Evolutionary conservation across 2,113 vertebrate species (phyloP).

Genomic region (Ia io): DNA sequence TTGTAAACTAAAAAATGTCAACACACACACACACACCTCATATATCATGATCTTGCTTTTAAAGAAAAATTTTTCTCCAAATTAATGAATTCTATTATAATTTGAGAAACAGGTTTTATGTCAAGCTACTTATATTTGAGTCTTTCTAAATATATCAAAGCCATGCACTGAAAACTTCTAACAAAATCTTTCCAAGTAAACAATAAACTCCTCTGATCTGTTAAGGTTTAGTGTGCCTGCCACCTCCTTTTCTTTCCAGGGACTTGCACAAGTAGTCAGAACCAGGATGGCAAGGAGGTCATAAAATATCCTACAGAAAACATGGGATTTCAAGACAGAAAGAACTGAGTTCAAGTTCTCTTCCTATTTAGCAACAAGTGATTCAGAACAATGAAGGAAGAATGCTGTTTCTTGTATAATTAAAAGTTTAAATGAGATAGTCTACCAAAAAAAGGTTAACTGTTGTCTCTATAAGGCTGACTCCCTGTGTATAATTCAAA

Average conservation of each 20-base stretch:
- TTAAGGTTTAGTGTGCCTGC: background rate
- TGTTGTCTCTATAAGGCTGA: background rate
- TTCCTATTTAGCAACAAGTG: background rate
- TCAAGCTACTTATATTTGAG: background rate
- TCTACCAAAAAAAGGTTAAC: background rate
- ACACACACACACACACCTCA: background rate
- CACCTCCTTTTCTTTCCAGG: background rate
- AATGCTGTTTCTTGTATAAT: background rate
- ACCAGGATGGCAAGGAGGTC: background rate
- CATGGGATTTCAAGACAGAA: background rate
- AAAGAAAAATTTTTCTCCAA: background rate
- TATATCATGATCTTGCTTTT: background rate
- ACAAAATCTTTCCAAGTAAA: background rate
- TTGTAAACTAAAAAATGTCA: background rate
- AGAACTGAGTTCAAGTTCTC: background rate
- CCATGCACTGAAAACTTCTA: background rate
- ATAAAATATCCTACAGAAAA: background rate
- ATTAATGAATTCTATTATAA: constrained; percentile 7
- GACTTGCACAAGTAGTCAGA: background rate
- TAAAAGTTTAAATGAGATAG: background rate
- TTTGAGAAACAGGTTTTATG: background rate
- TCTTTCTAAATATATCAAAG: constrained; percentile 14
- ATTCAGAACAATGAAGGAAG: background rate
- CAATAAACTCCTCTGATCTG: background rate
- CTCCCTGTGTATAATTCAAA: constrained; percentile 12